Evolutionary conservation across 2,113 vertebrate species (phyloP).

Genomic region (Rhinopomastus cyanomelas): DNA sequence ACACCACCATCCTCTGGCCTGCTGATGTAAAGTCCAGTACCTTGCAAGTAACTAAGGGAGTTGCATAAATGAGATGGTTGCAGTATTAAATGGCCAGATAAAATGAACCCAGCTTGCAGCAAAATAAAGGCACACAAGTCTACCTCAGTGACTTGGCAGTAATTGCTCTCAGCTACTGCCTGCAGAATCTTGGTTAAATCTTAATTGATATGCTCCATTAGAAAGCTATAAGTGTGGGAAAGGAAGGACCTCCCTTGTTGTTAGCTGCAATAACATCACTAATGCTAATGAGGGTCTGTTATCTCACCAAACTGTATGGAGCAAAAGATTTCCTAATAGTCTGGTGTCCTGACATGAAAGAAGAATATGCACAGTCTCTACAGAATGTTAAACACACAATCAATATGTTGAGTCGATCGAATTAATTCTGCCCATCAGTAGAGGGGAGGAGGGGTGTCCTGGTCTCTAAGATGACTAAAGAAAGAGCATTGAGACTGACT

Average conservation of each 20-base stretch:
- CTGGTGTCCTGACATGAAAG: neutral
- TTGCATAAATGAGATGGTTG: neutral
- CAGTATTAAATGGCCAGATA: neutral
- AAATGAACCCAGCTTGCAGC: conserved; percentile 5
- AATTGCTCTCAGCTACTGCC: conserved; percentile 33
- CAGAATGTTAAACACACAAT: neutral
- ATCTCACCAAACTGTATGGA: neutral
- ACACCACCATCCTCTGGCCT: neutral
- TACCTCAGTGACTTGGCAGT: conserved; percentile 6
- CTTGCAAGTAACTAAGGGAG: neutral
- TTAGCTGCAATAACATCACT: conserved; percentile 23
- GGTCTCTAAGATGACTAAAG: neutral
- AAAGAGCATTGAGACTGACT: neutral
- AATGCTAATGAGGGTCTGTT: conserved; percentile 20
- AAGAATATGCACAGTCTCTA: neutral
- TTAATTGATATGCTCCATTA: conserved; percentile 55
- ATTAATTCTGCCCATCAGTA: neutral
- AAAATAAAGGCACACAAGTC: conserved; percentile 10
- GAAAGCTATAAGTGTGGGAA: conserved; percentile 19
- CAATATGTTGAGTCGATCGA: neutral
- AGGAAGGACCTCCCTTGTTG: conserved; percentile 31
- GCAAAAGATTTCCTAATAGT: conserved; percentile 3
- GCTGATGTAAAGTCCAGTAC: neutral
- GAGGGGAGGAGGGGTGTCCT: neutral
- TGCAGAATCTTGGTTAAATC: conserved; percentile 50